Conservation (phyloP, 1,140 invertebrate species). For the Antheraea mylitta region DNA sequence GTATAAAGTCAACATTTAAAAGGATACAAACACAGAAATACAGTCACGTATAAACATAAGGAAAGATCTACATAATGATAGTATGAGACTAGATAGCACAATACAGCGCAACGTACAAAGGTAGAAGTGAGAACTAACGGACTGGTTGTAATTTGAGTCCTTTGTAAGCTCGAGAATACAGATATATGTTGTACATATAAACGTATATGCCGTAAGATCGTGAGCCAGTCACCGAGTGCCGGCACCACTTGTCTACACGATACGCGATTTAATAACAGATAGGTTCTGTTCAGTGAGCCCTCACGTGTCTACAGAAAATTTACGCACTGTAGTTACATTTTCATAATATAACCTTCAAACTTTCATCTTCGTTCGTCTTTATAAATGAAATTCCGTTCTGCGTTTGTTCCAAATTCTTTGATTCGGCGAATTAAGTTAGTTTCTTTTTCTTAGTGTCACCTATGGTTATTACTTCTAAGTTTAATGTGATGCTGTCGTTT, state of each 20-base stretch:
- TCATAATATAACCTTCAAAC: not conserved
- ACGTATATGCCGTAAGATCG: conserved; percentile 27
- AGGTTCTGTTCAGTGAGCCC: not conserved
- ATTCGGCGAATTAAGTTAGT: too few relatives aligned
- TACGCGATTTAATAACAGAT: conserved; percentile 42
- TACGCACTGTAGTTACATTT: not conserved
- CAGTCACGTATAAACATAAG: conserved; percentile 13
- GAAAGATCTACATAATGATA: conserved; percentile 16
- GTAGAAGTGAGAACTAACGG: conserved; percentile 23
- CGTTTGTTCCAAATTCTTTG: too few relatives aligned
- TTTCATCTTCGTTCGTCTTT: not conserved
- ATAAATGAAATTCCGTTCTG: too few relatives aligned
- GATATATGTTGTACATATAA: conserved; percentile 1
- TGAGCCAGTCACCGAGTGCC: conserved; percentile 22
- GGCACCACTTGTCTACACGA: conserved; percentile 29
- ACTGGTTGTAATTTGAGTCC: conserved; percentile 39
- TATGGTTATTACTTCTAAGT: too few relatives aligned
- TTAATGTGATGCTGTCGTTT: too few relatives aligned
- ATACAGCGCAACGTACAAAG: conserved; percentile 32
- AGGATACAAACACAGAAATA: not conserved
- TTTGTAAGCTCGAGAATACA: conserved; percentile 30
- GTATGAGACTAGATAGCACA: conserved; percentile 35
- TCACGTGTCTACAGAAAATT: conserved; percentile 10
- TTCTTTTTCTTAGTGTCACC: too few relatives aligned
- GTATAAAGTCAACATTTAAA: too few relatives aligned